phyloP scores from a whole-genome alignment of 2,888 invertebrate genomes.

The Ornithoptera alexandrae region DNA sequence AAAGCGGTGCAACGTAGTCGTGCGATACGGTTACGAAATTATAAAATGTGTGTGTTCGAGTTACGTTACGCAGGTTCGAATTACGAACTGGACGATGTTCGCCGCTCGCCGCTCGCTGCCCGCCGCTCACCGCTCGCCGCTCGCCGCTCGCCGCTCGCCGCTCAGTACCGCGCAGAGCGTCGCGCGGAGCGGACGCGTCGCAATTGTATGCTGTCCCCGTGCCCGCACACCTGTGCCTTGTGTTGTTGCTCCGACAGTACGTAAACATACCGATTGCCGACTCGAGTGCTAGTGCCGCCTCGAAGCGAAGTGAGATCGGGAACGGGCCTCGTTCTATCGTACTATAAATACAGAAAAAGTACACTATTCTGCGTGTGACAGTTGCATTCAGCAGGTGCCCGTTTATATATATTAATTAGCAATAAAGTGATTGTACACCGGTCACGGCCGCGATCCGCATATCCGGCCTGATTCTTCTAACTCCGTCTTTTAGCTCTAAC shows the following conservation, averaged over 20 bases:
- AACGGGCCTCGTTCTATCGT: slow-evolving; percentile 1
- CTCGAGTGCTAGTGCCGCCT: slow-evolving; percentile 46
- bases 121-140: slow-evolving; percentile 34
- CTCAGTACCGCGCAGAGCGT: slow-evolving; percentile 51
- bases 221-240: slow-evolving; percentile 48
- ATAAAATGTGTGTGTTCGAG: slow-evolving; percentile 73
- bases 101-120: slow-evolving; percentile 28
- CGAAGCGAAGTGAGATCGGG: slow-evolving; percentile 47
- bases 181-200: slow-evolving; percentile 42
- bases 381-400: slow-evolving; percentile 75
- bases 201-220: neutral
- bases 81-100: slow-evolving; percentile 65
- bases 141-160: slow-evolving; percentile 31
- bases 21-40: slow-evolving; percentile 75
- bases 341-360: no score
- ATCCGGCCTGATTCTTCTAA: slow-evolving; percentile 54
- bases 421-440: slow-evolving; percentile 79
- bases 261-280: slow-evolving; percentile 63
- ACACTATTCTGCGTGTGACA: slow-evolving; percentile 52
- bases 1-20: slow-evolving; percentile 66
- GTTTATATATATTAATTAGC: slow-evolving; percentile 67
- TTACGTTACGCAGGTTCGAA: slow-evolving; percentile 67
- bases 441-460: slow-evolving; percentile 77
- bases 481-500: slow-evolving; percentile 49
- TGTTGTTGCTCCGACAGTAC: slow-evolving; percentile 61